A percentile compares a stretch with the other conserved stretches of the same genome.
Evolutionary conservation across 1,140 invertebrate species (phyloP).

Genomic region (Zaprionus ornatus): DNA sequence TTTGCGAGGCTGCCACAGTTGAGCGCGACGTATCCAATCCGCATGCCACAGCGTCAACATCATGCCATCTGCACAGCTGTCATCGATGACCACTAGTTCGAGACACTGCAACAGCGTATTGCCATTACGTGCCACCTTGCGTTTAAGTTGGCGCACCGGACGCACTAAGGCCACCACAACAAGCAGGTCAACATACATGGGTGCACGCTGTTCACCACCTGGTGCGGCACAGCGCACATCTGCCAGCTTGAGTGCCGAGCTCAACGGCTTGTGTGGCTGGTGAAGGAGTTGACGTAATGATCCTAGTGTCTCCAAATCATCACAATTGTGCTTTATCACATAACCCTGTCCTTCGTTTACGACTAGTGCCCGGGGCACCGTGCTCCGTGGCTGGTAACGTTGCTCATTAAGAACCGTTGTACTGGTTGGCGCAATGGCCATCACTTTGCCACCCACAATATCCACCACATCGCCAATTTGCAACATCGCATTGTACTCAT

Average conservation of each 20-base stretch:
- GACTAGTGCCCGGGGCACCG: constrained; percentile 84
- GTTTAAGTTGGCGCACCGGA: constrained; percentile 74
- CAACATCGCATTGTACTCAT: constrained; percentile 55
- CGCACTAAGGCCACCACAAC: constrained; percentile 79
- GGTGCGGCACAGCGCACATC: constrained; percentile 74
- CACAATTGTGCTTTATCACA: constrained; percentile 75
- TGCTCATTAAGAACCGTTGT: constrained; percentile 29
- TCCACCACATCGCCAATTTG: constrained; percentile 71
- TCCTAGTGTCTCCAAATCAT: constrained; percentile 72
- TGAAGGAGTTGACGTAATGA: constrained; percentile 65
- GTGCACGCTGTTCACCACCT: constrained; percentile 15
- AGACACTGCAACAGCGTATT: constrained; percentile 67
- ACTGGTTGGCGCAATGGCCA: constrained; percentile 5
- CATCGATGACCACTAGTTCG: constrained; percentile 84
- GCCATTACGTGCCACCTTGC: constrained; percentile 47
- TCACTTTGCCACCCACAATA: constrained; percentile 52
- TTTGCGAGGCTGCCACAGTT: constrained; percentile 81
- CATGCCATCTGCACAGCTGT: constrained; percentile 78
- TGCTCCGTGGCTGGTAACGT: constrained; percentile 85
- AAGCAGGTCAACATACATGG: constrained; percentile 75
- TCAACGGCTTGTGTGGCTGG: constrained; percentile 85
- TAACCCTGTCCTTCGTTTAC: constrained; percentile 86
- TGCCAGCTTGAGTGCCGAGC: constrained; percentile 74
- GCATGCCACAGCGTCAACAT: constrained; percentile 84
- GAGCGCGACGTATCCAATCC: constrained; percentile 79